These are phyloP conservation scores for Pangasius larnaudii DNA, from an alignment of 2,797 vertebrate genomes.

Conservation along the genomic window DNA sequence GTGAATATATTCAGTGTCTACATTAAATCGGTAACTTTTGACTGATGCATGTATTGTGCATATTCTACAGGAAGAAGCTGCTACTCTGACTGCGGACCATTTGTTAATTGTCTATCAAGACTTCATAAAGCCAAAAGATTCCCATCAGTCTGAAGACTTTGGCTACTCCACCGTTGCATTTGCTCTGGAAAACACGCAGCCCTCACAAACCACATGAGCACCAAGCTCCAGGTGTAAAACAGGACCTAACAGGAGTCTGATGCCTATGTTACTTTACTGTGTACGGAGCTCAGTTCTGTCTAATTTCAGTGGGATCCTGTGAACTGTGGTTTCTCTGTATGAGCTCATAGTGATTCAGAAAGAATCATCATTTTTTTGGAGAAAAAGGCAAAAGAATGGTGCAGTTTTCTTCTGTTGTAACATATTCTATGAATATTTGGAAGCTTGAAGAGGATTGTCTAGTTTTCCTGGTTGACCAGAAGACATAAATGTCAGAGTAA, in stretches of 20 bases:
- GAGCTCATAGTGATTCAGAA: not conserved
- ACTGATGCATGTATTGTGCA: conserved; percentile 3
- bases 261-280: not conserved
- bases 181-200: not conserved
- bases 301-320: not conserved
- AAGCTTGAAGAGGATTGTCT: not conserved
- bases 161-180: conserved; percentile 50
- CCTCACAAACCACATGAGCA: not conserved
- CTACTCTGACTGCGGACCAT: not conserved
- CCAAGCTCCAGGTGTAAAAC: not conserved
- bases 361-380: not conserved
- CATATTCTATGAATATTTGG: not conserved
- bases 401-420: not conserved
- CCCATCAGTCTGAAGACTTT: conserved; percentile 29
- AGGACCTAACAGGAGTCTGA: not conserved
- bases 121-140: conserved; percentile 32
- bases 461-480: not conserved
- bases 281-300: not conserved
- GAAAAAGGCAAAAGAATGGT: not conserved
- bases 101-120: conserved; percentile 51
- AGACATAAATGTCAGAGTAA: not conserved
- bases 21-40: not conserved
- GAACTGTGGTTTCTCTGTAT: not conserved
- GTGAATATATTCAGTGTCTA: not conserved
- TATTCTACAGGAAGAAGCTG: conserved; percentile 30